Evolutionary conservation across 2,113 vertebrate species (phyloP).

Genomic region (Hippocampus mohnikei): DNA sequence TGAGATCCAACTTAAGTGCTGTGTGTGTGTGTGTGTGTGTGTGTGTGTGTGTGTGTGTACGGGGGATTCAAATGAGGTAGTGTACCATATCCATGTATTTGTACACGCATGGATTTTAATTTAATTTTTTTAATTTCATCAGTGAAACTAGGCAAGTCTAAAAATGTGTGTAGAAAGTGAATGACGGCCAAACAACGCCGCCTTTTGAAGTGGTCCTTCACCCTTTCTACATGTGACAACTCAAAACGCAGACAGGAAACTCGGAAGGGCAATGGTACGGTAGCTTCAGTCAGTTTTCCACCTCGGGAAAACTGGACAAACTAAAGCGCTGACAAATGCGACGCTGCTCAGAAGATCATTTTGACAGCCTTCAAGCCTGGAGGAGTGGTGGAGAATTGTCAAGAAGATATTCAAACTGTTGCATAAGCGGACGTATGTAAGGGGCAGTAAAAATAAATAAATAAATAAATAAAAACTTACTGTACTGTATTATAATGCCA

Average conservation of each 20-base stretch:
- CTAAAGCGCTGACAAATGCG: conserved; percentile 40
- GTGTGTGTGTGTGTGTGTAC: too few relatives aligned
- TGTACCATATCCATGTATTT: neutral
- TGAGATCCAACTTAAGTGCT: too few relatives aligned
- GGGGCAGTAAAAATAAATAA: too few relatives aligned
- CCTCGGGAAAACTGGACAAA: conserved; percentile 16
- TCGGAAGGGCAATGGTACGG: conserved; percentile 4
- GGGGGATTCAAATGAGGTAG: too few relatives aligned
- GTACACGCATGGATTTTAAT: neutral
- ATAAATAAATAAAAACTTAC: too few relatives aligned
- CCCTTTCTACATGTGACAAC: conserved; percentile 41
- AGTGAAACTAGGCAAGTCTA: neutral
- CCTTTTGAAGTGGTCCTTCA: conserved; percentile 28
- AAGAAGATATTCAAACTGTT: neutral
- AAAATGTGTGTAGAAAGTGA: conserved; percentile 1
- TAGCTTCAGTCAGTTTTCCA: conserved; percentile 19
- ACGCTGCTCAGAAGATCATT: conserved; percentile 16
- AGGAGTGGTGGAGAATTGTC: conserved; percentile 2
- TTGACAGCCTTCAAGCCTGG: conserved; percentile 26
- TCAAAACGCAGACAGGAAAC: conserved; percentile 15
- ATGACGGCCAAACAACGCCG: conserved; percentile 11
- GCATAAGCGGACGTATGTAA: neutral
- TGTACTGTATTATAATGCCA: too few relatives aligned
- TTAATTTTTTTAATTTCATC: neutral
- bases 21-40: too few relatives aligned